These are phyloP conservation scores for Vulpes lagopus DNA, from an alignment of 2,113 vertebrate species.

Conservation along the genomic window DNA sequence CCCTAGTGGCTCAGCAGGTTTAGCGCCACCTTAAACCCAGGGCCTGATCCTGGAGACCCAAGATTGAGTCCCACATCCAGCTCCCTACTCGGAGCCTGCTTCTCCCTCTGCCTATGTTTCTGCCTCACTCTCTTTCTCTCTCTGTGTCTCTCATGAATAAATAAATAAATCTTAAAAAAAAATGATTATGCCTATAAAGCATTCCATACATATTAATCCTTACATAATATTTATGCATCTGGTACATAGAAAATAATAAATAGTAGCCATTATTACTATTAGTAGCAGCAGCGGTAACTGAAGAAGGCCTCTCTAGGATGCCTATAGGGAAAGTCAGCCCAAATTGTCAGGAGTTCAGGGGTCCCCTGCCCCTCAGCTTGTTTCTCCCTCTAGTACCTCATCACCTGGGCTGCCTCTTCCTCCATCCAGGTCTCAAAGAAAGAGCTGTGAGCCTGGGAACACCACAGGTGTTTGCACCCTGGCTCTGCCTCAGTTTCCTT, in stretches of 20 bases:
- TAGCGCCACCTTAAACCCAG: too few relatives aligned
- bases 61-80: too few relatives aligned
- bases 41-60: too few relatives aligned
- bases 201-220: neutral
- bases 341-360: neutral
- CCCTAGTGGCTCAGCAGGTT: too few relatives aligned
- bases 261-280: neutral
- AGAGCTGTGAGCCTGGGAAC: neutral
- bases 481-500: neutral
- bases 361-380: neutral
- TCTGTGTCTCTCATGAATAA: too few relatives aligned
- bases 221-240: neutral
- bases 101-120: too few relatives aligned
- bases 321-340: neutral
- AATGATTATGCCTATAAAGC: neutral
- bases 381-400: neutral
- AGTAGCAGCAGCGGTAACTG: too few relatives aligned
- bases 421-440: neutral
- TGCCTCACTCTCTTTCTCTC: too few relatives aligned
- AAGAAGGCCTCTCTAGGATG: neutral
- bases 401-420: neutral
- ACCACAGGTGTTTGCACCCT: fast-evolving
- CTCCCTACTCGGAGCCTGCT: too few relatives aligned
- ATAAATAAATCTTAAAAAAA: too few relatives aligned
- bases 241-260: neutral